These are phyloP conservation scores for Lepus timidus DNA, from an alignment of 2,113 vertebrate genomes.

Conservation along the genomic window DNA sequence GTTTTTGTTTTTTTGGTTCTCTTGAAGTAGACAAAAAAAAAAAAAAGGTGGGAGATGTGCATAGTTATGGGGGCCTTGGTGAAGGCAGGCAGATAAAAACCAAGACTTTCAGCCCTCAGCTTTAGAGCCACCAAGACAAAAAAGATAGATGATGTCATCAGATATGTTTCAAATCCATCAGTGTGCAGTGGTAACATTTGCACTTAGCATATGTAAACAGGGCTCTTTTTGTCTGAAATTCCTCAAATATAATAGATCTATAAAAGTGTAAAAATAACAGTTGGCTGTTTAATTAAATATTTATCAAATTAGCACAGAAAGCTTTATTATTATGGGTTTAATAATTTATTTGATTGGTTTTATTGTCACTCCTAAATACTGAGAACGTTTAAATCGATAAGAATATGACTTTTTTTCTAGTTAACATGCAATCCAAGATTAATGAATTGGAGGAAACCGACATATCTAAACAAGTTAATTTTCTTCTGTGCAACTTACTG, in stretches of 20 bases:
- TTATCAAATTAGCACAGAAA: constrained; percentile 37
- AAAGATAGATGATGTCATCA: neutral
- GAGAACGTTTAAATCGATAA: constrained; percentile 21
- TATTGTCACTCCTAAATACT: constrained; percentile 14
- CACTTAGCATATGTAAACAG: neutral
- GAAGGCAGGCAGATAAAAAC: neutral
- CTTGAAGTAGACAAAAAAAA: neutral
- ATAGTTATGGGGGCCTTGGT: neutral
- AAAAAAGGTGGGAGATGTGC: neutral
- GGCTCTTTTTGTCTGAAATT: neutral
- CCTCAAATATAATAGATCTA: neutral
- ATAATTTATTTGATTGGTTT: constrained; percentile 9
- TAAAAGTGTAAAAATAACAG: neutral
- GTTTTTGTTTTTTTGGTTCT: neutral
- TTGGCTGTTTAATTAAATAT: neutral
- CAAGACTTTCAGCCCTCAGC: neutral
- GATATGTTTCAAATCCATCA: neutral
- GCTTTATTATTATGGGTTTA: neutral
- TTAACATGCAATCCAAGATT: constrained; percentile 37
- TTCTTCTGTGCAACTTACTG: constrained; percentile 30
- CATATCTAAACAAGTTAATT: neutral
- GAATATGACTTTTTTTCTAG: neutral
- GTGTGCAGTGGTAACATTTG: neutral
- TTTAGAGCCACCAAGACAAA: neutral
- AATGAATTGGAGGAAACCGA: neutral